Percentiles rank a stretch among this genome's conserved stretches.
These are phyloP conservation scores for Lycaon pictus DNA, from an alignment of 2,113 vertebrate species.

Conservation along the genomic window DNA sequence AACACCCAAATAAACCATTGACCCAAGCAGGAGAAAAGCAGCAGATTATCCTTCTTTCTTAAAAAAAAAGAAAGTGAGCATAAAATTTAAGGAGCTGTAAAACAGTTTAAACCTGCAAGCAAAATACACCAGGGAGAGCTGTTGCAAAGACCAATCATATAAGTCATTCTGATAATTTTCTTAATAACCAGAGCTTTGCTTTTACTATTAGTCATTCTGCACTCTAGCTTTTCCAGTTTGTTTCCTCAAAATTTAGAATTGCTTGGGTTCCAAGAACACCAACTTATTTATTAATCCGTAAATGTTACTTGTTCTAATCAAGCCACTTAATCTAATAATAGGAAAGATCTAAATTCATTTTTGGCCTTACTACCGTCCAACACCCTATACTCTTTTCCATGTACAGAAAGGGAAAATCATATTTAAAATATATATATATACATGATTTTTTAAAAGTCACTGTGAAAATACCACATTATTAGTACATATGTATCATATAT, in stretches of 20 bases:
- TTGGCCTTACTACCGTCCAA: background rate
- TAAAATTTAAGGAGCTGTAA: background rate
- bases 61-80: background rate
- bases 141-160: background rate
- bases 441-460: background rate
- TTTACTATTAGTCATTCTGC: background rate
- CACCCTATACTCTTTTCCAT: background rate
- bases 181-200: background rate
- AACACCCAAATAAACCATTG: background rate
- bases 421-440: background rate
- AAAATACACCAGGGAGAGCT: background rate
- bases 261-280: background rate
- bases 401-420: background rate
- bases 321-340: background rate
- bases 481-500: background rate
- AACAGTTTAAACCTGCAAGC: background rate
- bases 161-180: background rate
- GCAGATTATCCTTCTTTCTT: background rate
- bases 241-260: constrained; percentile 39
- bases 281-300: constrained; percentile 17
- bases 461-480: background rate
- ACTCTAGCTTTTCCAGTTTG: background rate
- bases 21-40: background rate
- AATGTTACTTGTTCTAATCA: background rate
- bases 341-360: background rate